These are phyloP conservation scores for Gonioctena quinquepunctata DNA, from an alignment of 1,140 invertebrate genomes.

Conservation along the genomic window DNA sequence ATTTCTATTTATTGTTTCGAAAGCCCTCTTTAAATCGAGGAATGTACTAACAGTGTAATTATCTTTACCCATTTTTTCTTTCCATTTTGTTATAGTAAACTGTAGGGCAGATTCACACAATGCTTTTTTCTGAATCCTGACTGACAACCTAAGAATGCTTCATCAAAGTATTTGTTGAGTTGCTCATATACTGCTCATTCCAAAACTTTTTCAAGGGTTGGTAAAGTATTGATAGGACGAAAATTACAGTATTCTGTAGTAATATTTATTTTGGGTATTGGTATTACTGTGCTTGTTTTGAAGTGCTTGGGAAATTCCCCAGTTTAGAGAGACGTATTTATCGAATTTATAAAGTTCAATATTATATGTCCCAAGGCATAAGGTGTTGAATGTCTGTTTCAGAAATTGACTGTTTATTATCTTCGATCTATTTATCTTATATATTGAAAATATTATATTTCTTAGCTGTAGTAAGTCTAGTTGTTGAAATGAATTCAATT, in stretches of 20 bases:
- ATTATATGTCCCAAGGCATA: background rate
- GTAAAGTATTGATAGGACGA: background rate
- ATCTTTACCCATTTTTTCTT: background rate
- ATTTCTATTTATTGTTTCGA: conserved; percentile 8
- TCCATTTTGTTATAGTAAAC: conserved; percentile 5
- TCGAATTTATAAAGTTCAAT: background rate
- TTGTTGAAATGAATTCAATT: too few species aligned
- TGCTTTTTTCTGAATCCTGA: conserved; percentile 2
- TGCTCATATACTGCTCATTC: conserved; percentile 3
- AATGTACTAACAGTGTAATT: conserved; percentile 1
- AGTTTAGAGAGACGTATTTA: too few species aligned
- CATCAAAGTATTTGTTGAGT: conserved; percentile 1
- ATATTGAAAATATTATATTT: background rate
- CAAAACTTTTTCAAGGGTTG: conserved; percentile 4
- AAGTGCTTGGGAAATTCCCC: background rate
- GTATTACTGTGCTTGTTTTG: too few species aligned
- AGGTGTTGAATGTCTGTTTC: background rate
- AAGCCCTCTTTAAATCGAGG: background rate
- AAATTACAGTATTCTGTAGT: background rate
- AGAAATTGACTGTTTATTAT: background rate
- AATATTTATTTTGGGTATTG: background rate
- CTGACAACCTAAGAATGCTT: background rate
- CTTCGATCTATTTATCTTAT: background rate
- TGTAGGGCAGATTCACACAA: background rate
- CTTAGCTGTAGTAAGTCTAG: too few species aligned